A percentile compares a stretch with the other conserved stretches of the same genome.
Conservation (phyloP, 2,113 vertebrate species). For the Erythrolamprus reginae region DNA sequence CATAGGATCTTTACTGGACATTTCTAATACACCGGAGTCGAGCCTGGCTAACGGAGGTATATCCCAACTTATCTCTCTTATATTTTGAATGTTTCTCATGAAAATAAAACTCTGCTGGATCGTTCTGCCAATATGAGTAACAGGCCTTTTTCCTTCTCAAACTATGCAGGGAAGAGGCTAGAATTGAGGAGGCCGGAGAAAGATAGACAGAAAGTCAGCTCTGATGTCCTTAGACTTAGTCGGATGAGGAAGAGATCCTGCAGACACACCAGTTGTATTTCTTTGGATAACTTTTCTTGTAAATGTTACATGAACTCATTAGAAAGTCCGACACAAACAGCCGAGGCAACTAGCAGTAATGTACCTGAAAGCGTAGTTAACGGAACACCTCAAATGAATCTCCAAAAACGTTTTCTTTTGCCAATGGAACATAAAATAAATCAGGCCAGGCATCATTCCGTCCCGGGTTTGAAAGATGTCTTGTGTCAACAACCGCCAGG, state of each 20-base stretch:
- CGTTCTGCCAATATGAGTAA: neutral
- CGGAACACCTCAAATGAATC: neutral
- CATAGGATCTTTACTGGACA: slow-evolving; percentile 89
- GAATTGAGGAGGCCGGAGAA: slow-evolving; percentile 42
- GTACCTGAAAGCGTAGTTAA: neutral
- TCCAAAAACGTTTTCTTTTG: slow-evolving; percentile 6
- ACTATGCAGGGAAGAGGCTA: slow-evolving; percentile 42
- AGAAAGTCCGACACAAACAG: slow-evolving; percentile 10
- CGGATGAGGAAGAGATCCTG: slow-evolving; percentile 33
- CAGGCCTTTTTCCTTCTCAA: slow-evolving; percentile 18
- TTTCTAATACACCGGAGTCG: slow-evolving; percentile 93
- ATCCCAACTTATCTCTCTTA: neutral
- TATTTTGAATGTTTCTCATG: rapidly evolving
- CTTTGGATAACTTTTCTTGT: slow-evolving; percentile 2
- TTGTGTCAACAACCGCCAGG: neutral
- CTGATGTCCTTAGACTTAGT: slow-evolving; percentile 4
- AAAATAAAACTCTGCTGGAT: neutral
- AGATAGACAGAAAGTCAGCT: slow-evolving; percentile 28
- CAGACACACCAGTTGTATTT: neutral
- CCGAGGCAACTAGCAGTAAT: slow-evolving; percentile 2
- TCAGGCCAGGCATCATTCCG: neutral
- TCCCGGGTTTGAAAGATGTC: slow-evolving; percentile 14
- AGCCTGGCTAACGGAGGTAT: slow-evolving; percentile 79
- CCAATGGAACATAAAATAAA: slow-evolving; percentile 10
- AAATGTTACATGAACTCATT: neutral